Conservation (phyloP, 2,113 vertebrate genomes). For the Bubo scandiacus region DNA sequence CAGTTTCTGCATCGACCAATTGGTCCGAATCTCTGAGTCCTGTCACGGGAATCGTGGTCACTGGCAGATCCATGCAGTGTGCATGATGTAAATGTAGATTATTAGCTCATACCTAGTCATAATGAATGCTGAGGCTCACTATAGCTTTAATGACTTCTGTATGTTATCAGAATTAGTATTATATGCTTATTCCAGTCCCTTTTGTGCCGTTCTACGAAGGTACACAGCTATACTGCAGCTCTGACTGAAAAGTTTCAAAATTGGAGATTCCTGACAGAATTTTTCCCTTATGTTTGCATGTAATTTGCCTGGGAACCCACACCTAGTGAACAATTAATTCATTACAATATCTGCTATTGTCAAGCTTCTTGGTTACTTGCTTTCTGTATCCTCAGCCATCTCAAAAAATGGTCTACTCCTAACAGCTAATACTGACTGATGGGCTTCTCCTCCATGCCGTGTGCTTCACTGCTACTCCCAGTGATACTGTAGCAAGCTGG, state of each 20-base stretch:
- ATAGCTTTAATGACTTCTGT: background rate
- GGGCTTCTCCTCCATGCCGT: background rate
- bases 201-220: background rate
- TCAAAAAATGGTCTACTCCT: background rate
- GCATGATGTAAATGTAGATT: background rate
- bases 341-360: background rate
- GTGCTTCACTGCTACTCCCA: background rate
- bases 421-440: background rate
- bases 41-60: background rate
- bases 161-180: background rate
- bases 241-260: background rate
- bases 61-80: background rate
- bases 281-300: background rate
- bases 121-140: background rate
- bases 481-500: background rate
- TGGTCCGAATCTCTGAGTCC: background rate
- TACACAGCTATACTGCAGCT: background rate
- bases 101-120: background rate
- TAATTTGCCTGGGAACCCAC: background rate
- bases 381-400: background rate
- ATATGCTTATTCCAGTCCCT: background rate
- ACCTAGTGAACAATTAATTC: background rate
- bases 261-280: background rate
- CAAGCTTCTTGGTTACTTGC: background rate
- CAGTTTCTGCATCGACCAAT: background rate